phyloP scores from a whole-genome alignment of 2,113 vertebrate genomes.

The Loxodonta africana region DNA sequence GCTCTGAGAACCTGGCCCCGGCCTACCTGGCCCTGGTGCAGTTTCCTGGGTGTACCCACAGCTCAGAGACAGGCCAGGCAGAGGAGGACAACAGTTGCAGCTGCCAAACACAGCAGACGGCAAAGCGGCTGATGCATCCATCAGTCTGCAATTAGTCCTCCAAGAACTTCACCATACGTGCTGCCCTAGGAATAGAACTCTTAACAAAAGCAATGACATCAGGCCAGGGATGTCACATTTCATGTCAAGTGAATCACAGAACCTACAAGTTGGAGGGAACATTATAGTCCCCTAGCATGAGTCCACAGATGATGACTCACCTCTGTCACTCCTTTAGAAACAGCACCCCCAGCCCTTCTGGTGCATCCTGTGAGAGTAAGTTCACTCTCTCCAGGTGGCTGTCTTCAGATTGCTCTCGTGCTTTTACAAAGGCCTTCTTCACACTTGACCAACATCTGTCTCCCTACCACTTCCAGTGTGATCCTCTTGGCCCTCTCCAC shows the following conservation, averaged over 20 bases:
- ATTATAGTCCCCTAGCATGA: background rate
- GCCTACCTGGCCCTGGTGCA: slow-evolving; percentile 53
- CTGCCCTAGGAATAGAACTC: slow-evolving; percentile 81
- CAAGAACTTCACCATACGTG: slow-evolving; percentile 84
- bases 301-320: slow-evolving; percentile 66
- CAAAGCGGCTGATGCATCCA: slow-evolving; percentile 79
- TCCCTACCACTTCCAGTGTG: background rate
- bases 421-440: background rate
- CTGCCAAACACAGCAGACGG: slow-evolving; percentile 67
- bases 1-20: slow-evolving; percentile 28
- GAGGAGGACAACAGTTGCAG: slow-evolving; percentile 78
- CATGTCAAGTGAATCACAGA: slow-evolving; percentile 73
- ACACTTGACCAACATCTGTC: background rate
- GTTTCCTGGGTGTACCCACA: slow-evolving; percentile 29
- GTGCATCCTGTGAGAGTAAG: background rate
- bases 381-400: background rate
- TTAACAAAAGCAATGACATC: slow-evolving; percentile 77
- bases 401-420: background rate
- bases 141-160: slow-evolving; percentile 74
- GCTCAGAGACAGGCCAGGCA: slow-evolving; percentile 70
- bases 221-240: slow-evolving; percentile 72
- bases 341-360: background rate
- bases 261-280: background rate
- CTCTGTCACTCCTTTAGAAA: slow-evolving; percentile 50
- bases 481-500: background rate